These are phyloP conservation scores for Tiliacea citrago DNA, from an alignment of 2,888 invertebrate genomes.

Conservation along the genomic window DNA sequence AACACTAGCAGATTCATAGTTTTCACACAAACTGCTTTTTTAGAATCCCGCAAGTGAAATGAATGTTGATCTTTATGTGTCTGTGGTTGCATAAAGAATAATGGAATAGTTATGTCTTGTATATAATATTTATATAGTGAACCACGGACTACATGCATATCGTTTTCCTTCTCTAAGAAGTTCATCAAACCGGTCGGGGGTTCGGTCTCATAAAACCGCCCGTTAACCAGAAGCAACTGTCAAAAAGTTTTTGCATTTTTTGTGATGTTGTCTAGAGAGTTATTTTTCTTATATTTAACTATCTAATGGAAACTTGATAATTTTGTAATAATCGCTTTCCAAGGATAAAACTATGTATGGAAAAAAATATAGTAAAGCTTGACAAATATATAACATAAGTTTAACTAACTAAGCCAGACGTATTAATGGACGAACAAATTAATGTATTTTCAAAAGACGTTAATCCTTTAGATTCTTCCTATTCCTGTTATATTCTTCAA, in stretches of 20 bases:
- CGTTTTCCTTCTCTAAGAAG: not conserved
- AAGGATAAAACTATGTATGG: not conserved
- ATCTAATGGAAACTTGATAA: too few species aligned
- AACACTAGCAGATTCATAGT: constrained; percentile 54
- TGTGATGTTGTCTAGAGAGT: not conserved
- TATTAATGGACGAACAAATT: not conserved
- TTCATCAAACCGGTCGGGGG: not conserved
- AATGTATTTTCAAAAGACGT: not conserved
- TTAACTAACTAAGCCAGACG: not conserved
- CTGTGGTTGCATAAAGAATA: not conserved
- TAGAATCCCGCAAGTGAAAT: constrained; percentile 47
- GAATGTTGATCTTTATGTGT: not conserved
- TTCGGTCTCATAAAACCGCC: not conserved
- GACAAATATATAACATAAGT: too few species aligned
- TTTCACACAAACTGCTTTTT: constrained; percentile 61
- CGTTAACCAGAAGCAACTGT: too few species aligned
- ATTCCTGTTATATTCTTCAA: not conserved
- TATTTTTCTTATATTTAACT: not conserved
- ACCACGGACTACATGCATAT: not conserved
- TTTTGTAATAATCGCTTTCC: not conserved
- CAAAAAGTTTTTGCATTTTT: not conserved
- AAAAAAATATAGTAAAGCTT: not conserved
- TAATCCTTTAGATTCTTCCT: too few species aligned
- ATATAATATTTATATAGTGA: not conserved
- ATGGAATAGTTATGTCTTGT: not conserved